Evolutionary conservation across 2,797 vertebrate species (phyloP).

Genomic region (Ctenopoma multispine): DNA sequence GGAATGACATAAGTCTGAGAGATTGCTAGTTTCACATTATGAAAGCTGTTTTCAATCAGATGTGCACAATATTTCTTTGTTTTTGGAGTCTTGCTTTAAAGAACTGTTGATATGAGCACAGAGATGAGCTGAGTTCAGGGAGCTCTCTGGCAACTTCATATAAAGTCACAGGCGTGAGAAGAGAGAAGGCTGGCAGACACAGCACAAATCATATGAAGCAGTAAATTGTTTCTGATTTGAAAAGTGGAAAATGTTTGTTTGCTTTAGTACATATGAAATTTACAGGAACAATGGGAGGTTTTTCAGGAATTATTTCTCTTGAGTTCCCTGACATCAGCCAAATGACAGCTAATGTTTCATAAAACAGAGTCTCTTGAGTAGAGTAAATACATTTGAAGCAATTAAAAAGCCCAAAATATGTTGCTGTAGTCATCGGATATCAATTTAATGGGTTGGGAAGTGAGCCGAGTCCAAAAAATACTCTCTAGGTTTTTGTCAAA

Average conservation of each 20-base stretch:
- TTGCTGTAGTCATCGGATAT: conserved; percentile 15
- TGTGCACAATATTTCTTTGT: conserved; percentile 68
- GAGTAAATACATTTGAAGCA: conserved; percentile 36
- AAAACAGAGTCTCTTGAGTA: conserved; percentile 15
- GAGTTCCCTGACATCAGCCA: conserved; percentile 20
- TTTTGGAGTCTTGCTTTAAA: conserved; percentile 61
- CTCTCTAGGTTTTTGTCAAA: conserved; percentile 20
- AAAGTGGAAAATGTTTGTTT: conserved; percentile 53
- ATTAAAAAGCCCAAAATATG: conserved; percentile 36
- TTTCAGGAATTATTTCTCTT: conserved; percentile 26
- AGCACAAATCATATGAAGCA: conserved; percentile 42
- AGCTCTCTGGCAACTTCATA: conserved; percentile 48
- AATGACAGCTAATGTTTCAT: conserved; percentile 20
- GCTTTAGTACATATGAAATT: conserved; percentile 39
- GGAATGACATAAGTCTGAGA: conserved; percentile 71
- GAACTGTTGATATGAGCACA: conserved; percentile 44
- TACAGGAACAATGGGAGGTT: conserved; percentile 22
- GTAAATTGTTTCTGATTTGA: conserved; percentile 49
- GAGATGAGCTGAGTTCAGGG: conserved; percentile 48
- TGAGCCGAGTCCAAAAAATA: conserved; percentile 38
- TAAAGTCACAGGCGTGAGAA: conserved; percentile 54
- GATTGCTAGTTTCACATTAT: conserved; percentile 49
- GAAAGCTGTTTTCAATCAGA: conserved; percentile 78
- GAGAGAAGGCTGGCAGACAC: conserved; percentile 36
- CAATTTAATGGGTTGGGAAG: conserved; percentile 4